A percentile compares a stretch with the other conserved stretches of the same genome.
Conservation (phyloP, 2,797 vertebrate species). For the Enteromius radiatus region DNA sequence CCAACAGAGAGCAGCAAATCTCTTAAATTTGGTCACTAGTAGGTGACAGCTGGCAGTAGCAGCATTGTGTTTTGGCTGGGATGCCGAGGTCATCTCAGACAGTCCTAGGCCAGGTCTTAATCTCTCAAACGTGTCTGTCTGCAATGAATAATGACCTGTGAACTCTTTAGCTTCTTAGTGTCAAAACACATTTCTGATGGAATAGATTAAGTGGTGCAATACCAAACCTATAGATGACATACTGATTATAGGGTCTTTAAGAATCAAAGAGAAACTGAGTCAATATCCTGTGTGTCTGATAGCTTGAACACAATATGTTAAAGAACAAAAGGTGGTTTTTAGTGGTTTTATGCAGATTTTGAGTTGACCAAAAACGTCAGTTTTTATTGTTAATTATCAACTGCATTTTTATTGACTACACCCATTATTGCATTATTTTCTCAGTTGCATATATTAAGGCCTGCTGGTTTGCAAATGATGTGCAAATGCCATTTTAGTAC, state of each 20-base stretch:
- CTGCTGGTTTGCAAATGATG: constrained; percentile 71
- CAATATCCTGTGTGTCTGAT: not conserved
- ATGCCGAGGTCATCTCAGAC: constrained; percentile 20
- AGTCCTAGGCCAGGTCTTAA: constrained; percentile 46
- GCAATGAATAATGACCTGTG: constrained; percentile 35
- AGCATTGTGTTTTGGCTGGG: constrained; percentile 47
- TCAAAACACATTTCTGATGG: constrained; percentile 34
- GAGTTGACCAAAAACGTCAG: not conserved
- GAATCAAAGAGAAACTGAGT: constrained; percentile 27
- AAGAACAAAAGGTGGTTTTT: not conserved
- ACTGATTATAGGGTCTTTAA: constrained; percentile 3
- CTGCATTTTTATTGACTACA: not conserved
- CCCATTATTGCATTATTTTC: not conserved
- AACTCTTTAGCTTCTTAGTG: constrained; percentile 41
- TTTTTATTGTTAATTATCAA: not conserved
- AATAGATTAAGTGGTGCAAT: constrained; percentile 35
- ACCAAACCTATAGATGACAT: constrained; percentile 6
- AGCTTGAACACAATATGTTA: constrained; percentile 14
- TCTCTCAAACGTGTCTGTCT: constrained; percentile 48
- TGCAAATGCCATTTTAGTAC: constrained; percentile 50
- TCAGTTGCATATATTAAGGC: constrained; percentile 47
- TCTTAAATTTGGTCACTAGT: constrained; percentile 11
- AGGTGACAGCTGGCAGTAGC: constrained; percentile 48
- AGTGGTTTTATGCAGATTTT: not conserved
- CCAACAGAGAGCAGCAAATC: constrained; percentile 73